Evolutionary conservation across 1,140 invertebrate genomes (phyloP).

Genomic region (Diabrotica virgifera): DNA sequence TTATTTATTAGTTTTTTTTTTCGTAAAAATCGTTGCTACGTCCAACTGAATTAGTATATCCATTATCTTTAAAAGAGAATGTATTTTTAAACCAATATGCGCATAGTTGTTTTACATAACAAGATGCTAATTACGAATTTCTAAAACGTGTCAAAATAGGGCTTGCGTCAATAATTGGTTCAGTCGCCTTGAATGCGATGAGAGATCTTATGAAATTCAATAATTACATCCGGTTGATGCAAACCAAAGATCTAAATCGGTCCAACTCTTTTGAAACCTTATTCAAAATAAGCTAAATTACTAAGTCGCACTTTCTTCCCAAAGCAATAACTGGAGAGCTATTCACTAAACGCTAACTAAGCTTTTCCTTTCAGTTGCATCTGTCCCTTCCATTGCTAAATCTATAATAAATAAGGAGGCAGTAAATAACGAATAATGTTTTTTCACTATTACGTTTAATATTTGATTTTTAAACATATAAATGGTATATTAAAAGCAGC

Average conservation of each 20-base stretch:
- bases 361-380: neutral
- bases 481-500: too few relatives aligned
- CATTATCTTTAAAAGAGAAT: too few relatives aligned
- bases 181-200: neutral
- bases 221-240: neutral
- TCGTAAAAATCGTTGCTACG: too few relatives aligned
- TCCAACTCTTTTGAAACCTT: neutral
- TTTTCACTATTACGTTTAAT: too few relatives aligned
- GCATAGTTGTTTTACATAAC: too few relatives aligned
- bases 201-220: slow-evolving; percentile 3
- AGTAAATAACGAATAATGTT: neutral
- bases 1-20: too few relatives aligned
- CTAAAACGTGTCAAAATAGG: too few relatives aligned
- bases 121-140: too few relatives aligned
- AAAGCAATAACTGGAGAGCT: slow-evolving; percentile 2
- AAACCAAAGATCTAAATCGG: neutral
- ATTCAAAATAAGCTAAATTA: slow-evolving; percentile 1
- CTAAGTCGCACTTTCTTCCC: neutral
- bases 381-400: neutral
- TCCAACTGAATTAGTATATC: too few relatives aligned
- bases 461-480: too few relatives aligned
- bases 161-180: too few relatives aligned
- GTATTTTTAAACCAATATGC: too few relatives aligned
- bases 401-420: neutral
- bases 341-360: neutral